Conservation (phyloP, 2,797 vertebrate genomes). For the Hylomyscus alleni region DNA sequence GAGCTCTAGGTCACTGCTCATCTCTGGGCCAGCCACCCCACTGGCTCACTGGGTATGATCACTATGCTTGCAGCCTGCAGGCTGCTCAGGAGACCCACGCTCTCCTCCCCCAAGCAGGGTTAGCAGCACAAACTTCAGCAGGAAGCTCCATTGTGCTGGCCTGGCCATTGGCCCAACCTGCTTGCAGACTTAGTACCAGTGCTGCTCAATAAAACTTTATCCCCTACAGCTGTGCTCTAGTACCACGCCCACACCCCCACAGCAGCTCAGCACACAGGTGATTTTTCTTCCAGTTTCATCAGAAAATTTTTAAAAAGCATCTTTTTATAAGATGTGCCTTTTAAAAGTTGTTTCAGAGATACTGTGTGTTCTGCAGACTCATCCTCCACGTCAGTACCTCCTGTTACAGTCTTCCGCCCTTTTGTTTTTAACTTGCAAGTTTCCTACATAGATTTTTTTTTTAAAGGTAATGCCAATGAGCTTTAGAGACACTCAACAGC, state of each 20-base stretch:
- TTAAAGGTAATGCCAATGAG: not conserved
- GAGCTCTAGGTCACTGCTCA: not conserved
- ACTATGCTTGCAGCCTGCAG: not conserved
- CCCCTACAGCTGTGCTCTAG: not conserved
- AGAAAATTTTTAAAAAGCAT: not conserved
- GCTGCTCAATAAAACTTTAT: not conserved
- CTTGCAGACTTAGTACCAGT: not conserved
- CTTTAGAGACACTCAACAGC: conserved; percentile 45
- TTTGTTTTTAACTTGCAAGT: not conserved
- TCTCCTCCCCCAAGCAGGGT: too few relatives aligned
- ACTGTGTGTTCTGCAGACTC: not conserved
- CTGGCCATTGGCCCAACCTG: not conserved
- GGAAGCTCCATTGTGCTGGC: not conserved
- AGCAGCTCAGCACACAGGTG: too few relatives aligned
- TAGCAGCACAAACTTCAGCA: not conserved
- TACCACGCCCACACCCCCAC: not conserved
- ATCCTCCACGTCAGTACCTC: not conserved
- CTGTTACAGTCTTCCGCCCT: not conserved
- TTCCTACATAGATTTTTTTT: not conserved
- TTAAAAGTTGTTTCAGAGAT: not conserved
- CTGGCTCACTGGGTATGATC: not conserved
- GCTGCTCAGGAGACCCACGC: too few relatives aligned
- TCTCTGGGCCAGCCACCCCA: not conserved
- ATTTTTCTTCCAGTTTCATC: not conserved
- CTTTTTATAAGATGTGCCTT: not conserved